Evolutionary conservation across 1,140 invertebrate genomes (phyloP), one percentile per base, ranked within the genome.

Genomic region (Drosophila pruinosa): DNA sequence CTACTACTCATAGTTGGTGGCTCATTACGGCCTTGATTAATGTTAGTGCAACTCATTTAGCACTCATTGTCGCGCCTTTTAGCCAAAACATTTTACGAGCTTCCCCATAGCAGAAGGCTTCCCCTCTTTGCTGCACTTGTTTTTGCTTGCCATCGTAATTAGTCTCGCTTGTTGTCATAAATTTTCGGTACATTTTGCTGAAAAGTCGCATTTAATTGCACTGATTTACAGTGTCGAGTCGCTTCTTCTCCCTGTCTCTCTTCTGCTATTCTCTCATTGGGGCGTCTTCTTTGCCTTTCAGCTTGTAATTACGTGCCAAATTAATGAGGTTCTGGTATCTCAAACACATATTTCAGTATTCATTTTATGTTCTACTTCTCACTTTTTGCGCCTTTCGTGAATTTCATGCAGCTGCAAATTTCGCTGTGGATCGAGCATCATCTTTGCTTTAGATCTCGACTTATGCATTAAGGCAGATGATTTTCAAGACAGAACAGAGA

Each of bases 161-260:
- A 82, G 79, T 78, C 71, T 67, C 64, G 71, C 76, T 86, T 81
- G 75, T 86, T 80, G 70, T 79, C 82, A 71, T 86, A 85, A 86
- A 80, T 81, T 86, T 65, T 58, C 54, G 68, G 45, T 57, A 67
- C 19, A 73, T 65, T 72, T 79, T 88, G 82, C 52, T 86, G 82
- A 86, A 86, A 88, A 86, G 78, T 86, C 72, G 59, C 71, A 75
- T 82, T 88, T 86, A 86, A 88, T 86, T 82, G 82, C 82, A 64
- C 82, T 88, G 82, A 86, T 88, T 86, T 88, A 86, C 71, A 78
- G 78, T 81, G 76, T 61, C 7, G 14, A 28, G 61, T 68, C n/a
- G 58, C 52, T 56, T 61, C 59, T 48, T 65, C 41, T 65, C 64
- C 48, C 63, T 56, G 26, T 26, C 12, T 15, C 10, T 12, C 1